phyloP scores from a whole-genome alignment of 2,888 invertebrate genomes.

The Acrobasis suavella region DNA sequence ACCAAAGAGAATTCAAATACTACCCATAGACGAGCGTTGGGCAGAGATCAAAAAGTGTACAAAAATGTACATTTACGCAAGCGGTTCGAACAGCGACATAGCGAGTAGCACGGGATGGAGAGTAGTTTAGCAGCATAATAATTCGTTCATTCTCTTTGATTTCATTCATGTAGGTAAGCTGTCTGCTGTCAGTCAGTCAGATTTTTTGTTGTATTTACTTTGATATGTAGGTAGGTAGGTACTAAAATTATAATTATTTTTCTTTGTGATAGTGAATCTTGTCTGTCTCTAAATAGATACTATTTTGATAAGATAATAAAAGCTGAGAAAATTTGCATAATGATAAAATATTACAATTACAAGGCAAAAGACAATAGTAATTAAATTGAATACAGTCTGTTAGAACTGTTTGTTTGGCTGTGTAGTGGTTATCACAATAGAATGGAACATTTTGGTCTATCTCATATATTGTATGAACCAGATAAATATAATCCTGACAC shows the following conservation, averaged over 20 bases:
- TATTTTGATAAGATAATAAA: conserved; percentile 61
- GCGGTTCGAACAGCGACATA: too few species aligned
- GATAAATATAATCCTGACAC: conserved; percentile 94
- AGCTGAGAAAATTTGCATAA: conserved; percentile 53
- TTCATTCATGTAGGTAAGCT: background rate
- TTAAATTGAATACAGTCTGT: conserved; percentile 41
- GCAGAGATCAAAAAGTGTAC: too few species aligned
- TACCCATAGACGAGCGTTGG: too few species aligned
- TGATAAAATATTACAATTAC: conserved; percentile 59
- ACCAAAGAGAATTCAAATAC: too few species aligned
- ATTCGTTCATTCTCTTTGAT: too few species aligned
- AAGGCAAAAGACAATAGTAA: conserved; percentile 60
- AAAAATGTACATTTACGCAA: too few species aligned
- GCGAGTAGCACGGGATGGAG: too few species aligned
- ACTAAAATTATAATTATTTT: background rate
- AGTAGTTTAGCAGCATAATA: too few species aligned
- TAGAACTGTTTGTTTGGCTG: conserved; percentile 35
- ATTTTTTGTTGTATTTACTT: background rate
- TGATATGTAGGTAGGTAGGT: background rate
- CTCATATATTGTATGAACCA: conserved; percentile 87
- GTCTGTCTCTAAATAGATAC: conserved; percentile 33
- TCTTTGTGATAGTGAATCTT: conserved; percentile 23
- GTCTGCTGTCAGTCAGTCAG: background rate
- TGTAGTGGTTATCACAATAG: conserved; percentile 34
- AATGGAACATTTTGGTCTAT: conserved; percentile 75